Evolutionary conservation across 2,797 vertebrate species (phyloP).

Genomic region (Dendrocincla tyrannina): DNA sequence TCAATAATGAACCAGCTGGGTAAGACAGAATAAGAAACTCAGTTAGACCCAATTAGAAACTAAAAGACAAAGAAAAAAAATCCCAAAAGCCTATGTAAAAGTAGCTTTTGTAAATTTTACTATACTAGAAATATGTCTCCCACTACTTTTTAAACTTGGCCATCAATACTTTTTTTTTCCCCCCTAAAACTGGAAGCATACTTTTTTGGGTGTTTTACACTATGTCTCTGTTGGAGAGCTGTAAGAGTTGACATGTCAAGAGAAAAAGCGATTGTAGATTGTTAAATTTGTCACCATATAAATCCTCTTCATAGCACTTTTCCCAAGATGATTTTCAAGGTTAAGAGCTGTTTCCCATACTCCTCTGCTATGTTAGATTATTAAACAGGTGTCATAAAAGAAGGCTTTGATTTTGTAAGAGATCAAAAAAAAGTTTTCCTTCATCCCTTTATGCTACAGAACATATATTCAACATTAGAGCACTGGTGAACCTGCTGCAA

Average conservation of each 20-base stretch:
- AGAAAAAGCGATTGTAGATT: slow-evolving; percentile 1
- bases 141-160: neutral
- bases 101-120: neutral
- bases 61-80: neutral
- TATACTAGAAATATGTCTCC: neutral
- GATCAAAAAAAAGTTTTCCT: neutral
- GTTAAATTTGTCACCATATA: slow-evolving; percentile 32
- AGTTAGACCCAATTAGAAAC: neutral
- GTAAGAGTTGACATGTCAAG: neutral
- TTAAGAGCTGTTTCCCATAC: slow-evolving; percentile 29
- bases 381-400: slow-evolving; percentile 37
- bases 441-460: neutral
- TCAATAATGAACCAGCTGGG: neutral
- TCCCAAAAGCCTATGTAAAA: neutral
- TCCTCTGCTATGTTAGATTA: neutral
- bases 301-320: slow-evolving; percentile 9
- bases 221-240: neutral
- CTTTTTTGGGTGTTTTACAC: neutral
- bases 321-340: slow-evolving; percentile 30
- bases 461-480: neutral
- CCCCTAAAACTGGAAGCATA: neutral
- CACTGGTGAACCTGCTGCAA: neutral
- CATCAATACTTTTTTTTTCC: neutral
- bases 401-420: neutral
- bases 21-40: neutral